Base-by-base conservation (phyloP, 2,797 vertebrate species). In the Danionella dracula region DNA sequence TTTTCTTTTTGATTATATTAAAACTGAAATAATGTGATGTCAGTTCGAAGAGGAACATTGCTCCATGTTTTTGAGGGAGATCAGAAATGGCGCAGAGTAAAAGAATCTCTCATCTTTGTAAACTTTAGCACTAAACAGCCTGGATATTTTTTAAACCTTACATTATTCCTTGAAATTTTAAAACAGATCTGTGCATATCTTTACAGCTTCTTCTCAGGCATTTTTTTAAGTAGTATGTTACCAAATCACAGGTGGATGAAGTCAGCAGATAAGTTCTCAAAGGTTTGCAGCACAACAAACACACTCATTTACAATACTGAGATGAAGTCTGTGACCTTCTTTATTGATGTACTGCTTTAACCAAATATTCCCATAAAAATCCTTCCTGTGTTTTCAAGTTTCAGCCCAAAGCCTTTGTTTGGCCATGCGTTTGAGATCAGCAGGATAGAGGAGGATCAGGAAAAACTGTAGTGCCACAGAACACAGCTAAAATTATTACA, bases 391-490 rank as follows among this genome's bases (percentile, higher is more conserved):
- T 72, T 77, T 87, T 90, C 85, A 89, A 90, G 88, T 89, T 89
- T 90, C 74, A 38, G 79, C 84, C 84, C 84, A 87, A 86, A 86
- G 80, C 74, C 82, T 85, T 82, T 76, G 82, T 90, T 88, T 90
- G 83, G 81, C 83, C 86, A 87, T 76, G 76, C 60, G 70, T 84
- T 84, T 81, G 80, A 81, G 75, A 82, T 82, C 79, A 84, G 78
- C 80, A 85, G 84, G 73, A 75, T 82, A 83, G 70, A 71, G 51
- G 62, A 75, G 62, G 67, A 69, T 63, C 53, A 60, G 38, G 45
- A 27, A 55, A 65, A 71, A 79, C 75, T 66, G 71, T 78, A 79
- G 73, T 81, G 78, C 83, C 73, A 80, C 65, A 56, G 67, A 80
- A 83, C 74, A 77, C 72, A 66, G 57, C 79, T 79, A 70, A 79